Base-by-base conservation (phyloP, 2,888 invertebrate species). In the Drosophila mimica region DNA sequence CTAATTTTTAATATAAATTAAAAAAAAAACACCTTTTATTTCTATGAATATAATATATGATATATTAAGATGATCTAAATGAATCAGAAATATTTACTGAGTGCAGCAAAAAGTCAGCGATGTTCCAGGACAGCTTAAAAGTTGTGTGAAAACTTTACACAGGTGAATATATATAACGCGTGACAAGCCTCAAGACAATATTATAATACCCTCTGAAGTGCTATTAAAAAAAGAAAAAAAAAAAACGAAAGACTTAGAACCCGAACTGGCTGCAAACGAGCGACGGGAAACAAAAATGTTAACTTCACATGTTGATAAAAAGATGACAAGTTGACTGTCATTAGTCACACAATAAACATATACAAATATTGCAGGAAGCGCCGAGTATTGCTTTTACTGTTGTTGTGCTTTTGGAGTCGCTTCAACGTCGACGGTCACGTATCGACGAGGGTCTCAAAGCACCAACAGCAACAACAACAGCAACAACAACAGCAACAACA, bases 321-420 rank as follows among this genome's bases (percentile, higher is more conserved):
- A 91, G 88, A 91, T 91, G 91, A 91, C 91, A 88, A 91, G 89
- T 89, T 82, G 88, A 72, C 83, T 84, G 90, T 91, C 92, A 91
- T 91, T 91, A 91, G 82, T 82, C 82, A 81, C 83, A 84, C 85
- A 91, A 91, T 90, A 90, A 90, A 91, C 90, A 91, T 87, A 88
- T 79, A 81, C 79, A 88, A 83, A 89, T 83, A 84, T 83, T 79
- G 74, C 57, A 73, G 74, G 74, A 61, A 72, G 70, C 67, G 70
- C 51, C 52, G 46, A 68, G 62, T 57, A 51, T 53, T 51, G 56
- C 46, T 67, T 34, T 28, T 58, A 52, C 25, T 51, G 48, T 33
- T 34, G 54, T 34, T 48, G 59, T 25, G 54, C 13, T 54, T 62
- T 54, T 25, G 17, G 40, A 54, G 33, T 33, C 40, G 31, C 30